A percentile compares a stretch with the other conserved stretches of the same genome.
Conservation (phyloP, 2,113 vertebrate species). For the Elephas maximus region DNA sequence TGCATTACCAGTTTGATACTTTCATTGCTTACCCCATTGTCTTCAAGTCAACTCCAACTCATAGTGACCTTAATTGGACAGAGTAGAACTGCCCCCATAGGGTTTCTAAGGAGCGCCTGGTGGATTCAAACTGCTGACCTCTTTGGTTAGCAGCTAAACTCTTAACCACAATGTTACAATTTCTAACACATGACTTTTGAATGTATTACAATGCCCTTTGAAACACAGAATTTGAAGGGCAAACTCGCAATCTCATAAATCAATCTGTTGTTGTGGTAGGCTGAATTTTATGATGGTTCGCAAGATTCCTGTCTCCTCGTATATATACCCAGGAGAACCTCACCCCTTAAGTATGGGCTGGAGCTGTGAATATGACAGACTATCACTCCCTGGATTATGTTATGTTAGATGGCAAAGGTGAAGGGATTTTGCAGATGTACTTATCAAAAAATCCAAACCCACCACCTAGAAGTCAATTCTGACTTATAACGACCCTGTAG, state of each 20-base stretch:
- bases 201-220: slow-evolving; percentile 4
- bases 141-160: too few relatives aligned
- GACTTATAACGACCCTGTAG: too few relatives aligned
- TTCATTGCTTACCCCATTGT: neutral
- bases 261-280: neutral
- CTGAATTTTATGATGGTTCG: neutral
- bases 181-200: slow-evolving; percentile 44
- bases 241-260: neutral
- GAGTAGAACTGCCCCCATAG: too few relatives aligned
- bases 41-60: too few relatives aligned
- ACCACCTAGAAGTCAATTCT: too few relatives aligned
- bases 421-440: slow-evolving; percentile 28
- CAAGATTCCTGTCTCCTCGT: neutral
- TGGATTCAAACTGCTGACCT: too few relatives aligned
- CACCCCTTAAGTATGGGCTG: neutral
- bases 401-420: neutral
- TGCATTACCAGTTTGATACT: neutral
- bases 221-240: neutral
- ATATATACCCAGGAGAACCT: neutral
- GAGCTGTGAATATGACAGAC: too few relatives aligned
- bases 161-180: slow-evolving; percentile 16
- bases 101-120: too few relatives aligned
- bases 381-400: neutral
- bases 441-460: neutral
- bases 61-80: too few relatives aligned